These are phyloP conservation scores for Pseudomyrmex dendroicus DNA, from an alignment of 1,140 invertebrate species.

Conservation along the genomic window DNA sequence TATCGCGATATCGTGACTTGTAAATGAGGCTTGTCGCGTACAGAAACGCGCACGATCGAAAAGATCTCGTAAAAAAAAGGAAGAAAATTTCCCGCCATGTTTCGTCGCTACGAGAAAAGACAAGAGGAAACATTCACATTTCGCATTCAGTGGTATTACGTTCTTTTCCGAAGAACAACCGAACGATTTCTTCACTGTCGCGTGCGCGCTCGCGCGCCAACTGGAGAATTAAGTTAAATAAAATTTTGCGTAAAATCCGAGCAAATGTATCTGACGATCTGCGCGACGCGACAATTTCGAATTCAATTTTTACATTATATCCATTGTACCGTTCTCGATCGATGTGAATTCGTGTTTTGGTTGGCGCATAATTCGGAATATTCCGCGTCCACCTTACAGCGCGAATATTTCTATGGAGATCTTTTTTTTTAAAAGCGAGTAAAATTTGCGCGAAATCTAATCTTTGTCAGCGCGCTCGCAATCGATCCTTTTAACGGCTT, in stretches of 20 bases:
- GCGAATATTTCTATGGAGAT: not conserved
- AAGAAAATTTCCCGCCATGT: conserved; percentile 12
- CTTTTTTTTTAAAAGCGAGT: not conserved
- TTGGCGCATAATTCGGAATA: not conserved
- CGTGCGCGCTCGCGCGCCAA: too few relatives aligned
- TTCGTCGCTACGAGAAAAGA: not conserved
- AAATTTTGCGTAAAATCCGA: conserved; percentile 61
- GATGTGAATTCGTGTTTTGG: not conserved
- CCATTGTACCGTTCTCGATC: not conserved
- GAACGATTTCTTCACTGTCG: not conserved
- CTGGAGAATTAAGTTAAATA: conserved; percentile 71
- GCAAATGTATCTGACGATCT: conserved; percentile 8
- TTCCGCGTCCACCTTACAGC: not conserved
- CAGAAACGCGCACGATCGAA: conserved; percentile 6
- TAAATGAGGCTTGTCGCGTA: conserved; percentile 68
- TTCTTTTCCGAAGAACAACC: conserved; percentile 54
- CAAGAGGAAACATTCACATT: conserved; percentile 46
- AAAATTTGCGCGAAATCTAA: conserved; percentile 18
- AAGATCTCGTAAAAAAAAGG: conserved; percentile 36
- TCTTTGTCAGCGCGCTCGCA: conserved; percentile 12
- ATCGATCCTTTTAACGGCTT: conserved; percentile 26
- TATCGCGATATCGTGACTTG: conserved; percentile 59
- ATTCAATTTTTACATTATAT: not conserved
- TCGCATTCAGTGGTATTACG: conserved; percentile 59
- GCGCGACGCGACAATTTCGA: not conserved